Conservation (phyloP, 2,113 vertebrate species). For the Rhinopomastus cyanomelas region DNA sequence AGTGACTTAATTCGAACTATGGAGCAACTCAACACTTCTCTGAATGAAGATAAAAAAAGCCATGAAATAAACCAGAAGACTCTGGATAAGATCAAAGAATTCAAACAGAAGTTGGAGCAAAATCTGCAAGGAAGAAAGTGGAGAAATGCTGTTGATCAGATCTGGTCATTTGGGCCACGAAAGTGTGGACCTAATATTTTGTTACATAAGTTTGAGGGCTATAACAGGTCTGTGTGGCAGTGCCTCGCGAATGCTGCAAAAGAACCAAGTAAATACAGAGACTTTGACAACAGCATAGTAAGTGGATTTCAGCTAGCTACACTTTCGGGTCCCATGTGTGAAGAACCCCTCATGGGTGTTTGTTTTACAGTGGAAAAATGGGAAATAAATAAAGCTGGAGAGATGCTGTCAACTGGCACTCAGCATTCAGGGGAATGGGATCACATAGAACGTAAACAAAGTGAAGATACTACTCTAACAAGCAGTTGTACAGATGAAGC, state of each 20-base stretch:
- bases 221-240: constrained; percentile 87
- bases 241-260: constrained; percentile 67
- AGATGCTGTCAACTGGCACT: background rate
- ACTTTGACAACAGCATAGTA: constrained; percentile 90
- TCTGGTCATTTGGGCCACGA: constrained; percentile 95
- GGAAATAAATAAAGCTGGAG: constrained; percentile 77
- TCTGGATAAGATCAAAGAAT: constrained; percentile 78
- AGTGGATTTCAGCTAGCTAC: constrained; percentile 95
- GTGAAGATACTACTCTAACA: background rate
- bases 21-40: constrained; percentile 84
- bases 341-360: constrained; percentile 97
- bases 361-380: constrained; percentile 91
- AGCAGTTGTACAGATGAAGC: background rate
- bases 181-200: constrained; percentile 95
- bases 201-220: constrained; percentile 81
- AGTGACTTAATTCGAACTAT: constrained; percentile 87
- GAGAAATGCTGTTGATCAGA: constrained; percentile 86
- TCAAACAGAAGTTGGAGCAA: constrained; percentile 83
- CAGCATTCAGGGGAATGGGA: constrained; percentile 43
- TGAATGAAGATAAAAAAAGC: constrained; percentile 80
- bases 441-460: background rate
- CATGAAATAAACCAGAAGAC: constrained; percentile 78
- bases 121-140: constrained; percentile 88
- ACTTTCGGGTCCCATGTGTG: constrained; percentile 93
- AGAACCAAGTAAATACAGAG: constrained; percentile 71